Base-by-base conservation (phyloP, 2,113 vertebrate genomes). In the Dicerorhinus sumatrensis region DNA sequence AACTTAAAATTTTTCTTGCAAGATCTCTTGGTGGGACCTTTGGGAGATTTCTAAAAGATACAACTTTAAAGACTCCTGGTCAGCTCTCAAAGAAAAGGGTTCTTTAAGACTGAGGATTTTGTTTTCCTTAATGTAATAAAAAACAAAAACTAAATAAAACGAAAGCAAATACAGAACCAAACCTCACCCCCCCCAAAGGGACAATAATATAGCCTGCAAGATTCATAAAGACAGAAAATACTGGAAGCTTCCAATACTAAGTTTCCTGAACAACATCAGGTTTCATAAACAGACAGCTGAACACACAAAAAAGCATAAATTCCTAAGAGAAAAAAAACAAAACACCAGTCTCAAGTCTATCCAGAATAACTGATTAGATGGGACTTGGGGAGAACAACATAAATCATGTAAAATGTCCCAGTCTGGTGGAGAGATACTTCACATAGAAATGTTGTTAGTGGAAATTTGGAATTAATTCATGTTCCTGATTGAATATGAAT, bases 61-160 rank as follows among this genome's bases (percentile, higher is more conserved):
- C 69, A 90, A 36, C 2, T 65, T 79, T 60, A 42, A 94, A 88
- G 20, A 63, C 42, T n/a, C 11, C 25, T 56, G 20, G 8, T 81
- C 54, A 82, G 14, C 16, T 83, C 46, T 72, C 39, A 85, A 9
- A 89, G 58, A 82, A 95, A 89, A 70, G 27, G 6, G 46, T 70
- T 81, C 42, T 69, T 77, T 83, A 77, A 62, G 29, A 56, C 11
- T 79, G 12, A 94, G 27, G 42, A 42, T 42, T 42, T 42, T 42
- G 42, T 42, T 42, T 63, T 75, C 54, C 17, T 88, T 97, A 94
- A 80, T 89, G 63, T 89, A 95, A 70, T 54, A 83, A 89, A 65
- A 62, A 91, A 39, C 0, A 29, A 93, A 92, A 93, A 79, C 10
- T 39, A 94, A 14, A n/a, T 80, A 94, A 94, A 87, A 83, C 14